These are phyloP conservation scores for Thymelicus acteon DNA, from an alignment of 2,888 invertebrate species.

Conservation along the genomic window DNA sequence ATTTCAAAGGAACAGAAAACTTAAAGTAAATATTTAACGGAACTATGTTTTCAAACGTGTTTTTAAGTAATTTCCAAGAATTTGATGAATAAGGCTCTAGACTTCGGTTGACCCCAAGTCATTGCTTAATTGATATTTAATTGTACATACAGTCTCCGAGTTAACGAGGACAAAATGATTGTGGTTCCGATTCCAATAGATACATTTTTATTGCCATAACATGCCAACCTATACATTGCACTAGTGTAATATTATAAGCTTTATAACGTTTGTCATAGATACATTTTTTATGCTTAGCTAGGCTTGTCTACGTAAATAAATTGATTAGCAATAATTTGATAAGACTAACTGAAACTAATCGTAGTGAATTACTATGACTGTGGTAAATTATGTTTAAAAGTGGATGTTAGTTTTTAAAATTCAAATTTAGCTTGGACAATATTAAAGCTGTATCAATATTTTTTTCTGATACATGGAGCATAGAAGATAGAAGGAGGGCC, in stretches of 20 bases:
- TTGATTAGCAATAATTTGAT: slow-evolving; percentile 27
- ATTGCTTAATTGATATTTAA: slow-evolving; percentile 20
- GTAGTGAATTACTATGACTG: background rate
- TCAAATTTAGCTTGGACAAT: background rate
- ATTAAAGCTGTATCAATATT: background rate
- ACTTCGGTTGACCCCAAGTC: slow-evolving; percentile 10
- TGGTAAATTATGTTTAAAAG: background rate
- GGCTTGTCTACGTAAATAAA: slow-evolving; percentile 8
- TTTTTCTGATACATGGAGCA: background rate
- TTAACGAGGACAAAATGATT: slow-evolving; percentile 27
- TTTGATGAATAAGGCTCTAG: background rate
- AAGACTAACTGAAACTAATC: slow-evolving; percentile 23
- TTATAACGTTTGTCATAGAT: slow-evolving; percentile 4
- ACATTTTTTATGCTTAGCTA: slow-evolving; percentile 10
- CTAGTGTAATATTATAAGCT: background rate
- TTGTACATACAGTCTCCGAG: slow-evolving; percentile 22
- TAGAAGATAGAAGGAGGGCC: too few relatives aligned
- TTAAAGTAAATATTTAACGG: too few relatives aligned
- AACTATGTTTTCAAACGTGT: background rate
- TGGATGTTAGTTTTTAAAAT: slow-evolving; percentile 4
- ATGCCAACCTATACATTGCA: background rate
- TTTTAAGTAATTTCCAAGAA: background rate
- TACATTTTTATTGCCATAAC: slow-evolving; percentile 1
- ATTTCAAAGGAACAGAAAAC: too few relatives aligned
- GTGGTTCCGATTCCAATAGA: background rate